Base-by-base conservation (phyloP, 2,888 invertebrate species). In the Dasypolia templi region DNA sequence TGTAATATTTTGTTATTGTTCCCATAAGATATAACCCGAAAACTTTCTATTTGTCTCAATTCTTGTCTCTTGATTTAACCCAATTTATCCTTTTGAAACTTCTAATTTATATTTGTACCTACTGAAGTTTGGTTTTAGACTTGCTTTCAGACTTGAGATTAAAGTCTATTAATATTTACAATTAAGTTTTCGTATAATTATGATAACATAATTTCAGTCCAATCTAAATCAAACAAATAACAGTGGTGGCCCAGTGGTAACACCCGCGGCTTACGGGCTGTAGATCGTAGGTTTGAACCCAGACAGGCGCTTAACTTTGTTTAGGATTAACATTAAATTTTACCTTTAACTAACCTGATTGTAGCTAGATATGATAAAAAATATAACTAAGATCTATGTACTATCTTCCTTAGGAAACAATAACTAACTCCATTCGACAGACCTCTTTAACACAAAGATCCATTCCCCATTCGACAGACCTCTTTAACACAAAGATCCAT, bases 21-120 rank as follows among this genome's bases (percentile, higher is more conserved):
- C 83, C 79, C 80, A 44, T 78, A 62, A 72, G 72, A 83, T 42
- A 12, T 61, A 69, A 83, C 68, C 78, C 26, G 32, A 12, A 29
- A 83, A 72, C 72, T 80, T 79, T 80, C 35, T 78, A 65, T 78
- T 80, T 78, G 64, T 81, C 53, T 81, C 76, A 75, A 70, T 53
- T 53, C 62, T 44, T 46, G 81, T 64, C 63, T 72, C 67, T 53
- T 72, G 66, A 78, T 65, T 72, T 66, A 72, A 79, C 73, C 65
- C 73, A 83, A 72, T 83, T 72, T 65, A 58, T 49, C 58, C 22
- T 69, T 32, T 55, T 44, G 49, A 39, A 72, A 79, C 61, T 66
- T 79, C 26, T 82, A 72, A 72, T 78, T 72, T 69, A 64, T 82
- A 49, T 69, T 62, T 44, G 9, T 55, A 29, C 12, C 6, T n/a